Conservation (phyloP, 2,113 vertebrate genomes). For the Etheostoma cragini region DNA sequence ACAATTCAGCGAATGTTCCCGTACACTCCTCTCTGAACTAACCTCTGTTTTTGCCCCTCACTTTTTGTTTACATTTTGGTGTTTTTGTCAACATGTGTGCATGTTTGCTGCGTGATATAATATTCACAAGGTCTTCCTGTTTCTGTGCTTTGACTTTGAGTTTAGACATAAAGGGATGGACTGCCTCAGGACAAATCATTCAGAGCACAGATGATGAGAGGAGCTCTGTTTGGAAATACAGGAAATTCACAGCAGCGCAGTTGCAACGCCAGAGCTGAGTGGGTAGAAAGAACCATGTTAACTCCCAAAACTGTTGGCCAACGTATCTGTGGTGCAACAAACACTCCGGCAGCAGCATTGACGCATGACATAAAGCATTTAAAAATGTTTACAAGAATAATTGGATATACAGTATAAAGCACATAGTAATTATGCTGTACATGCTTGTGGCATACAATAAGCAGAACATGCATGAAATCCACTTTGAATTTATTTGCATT, state of each 20-base stretch:
- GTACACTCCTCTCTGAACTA: slow-evolving; percentile 3
- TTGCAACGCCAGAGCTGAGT: not conserved
- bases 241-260: slow-evolving; percentile 41
- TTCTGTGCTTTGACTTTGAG: slow-evolving; percentile 69
- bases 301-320: slow-evolving; percentile 15
- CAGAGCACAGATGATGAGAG: slow-evolving; percentile 60
- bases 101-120: slow-evolving; percentile 48
- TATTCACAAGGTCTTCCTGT: slow-evolving; percentile 64
- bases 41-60: not conserved
- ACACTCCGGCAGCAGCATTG: not conserved
- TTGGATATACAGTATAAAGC: slow-evolving; percentile 4
- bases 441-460: slow-evolving; percentile 14
- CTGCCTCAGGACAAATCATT: slow-evolving; percentile 70
- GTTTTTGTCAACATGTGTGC: slow-evolving; percentile 31
- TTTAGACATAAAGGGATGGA: slow-evolving; percentile 65
- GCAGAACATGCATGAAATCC: slow-evolving; percentile 25
- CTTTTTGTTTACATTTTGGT: slow-evolving; percentile 10
- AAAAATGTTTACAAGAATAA: slow-evolving; percentile 17
- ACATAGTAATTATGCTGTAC: not conserved
- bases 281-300: slow-evolving; percentile 14
- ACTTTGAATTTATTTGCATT: slow-evolving; percentile 41
- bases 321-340: not conserved
- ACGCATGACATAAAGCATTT: slow-evolving; percentile 30
- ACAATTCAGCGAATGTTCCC: slow-evolving; percentile 47
- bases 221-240: slow-evolving; percentile 58